Evolutionary conservation across 2,888 invertebrate genomes (phyloP), one percentile per base, ranked within the genome.

Genomic region (Aromia moschata): DNA sequence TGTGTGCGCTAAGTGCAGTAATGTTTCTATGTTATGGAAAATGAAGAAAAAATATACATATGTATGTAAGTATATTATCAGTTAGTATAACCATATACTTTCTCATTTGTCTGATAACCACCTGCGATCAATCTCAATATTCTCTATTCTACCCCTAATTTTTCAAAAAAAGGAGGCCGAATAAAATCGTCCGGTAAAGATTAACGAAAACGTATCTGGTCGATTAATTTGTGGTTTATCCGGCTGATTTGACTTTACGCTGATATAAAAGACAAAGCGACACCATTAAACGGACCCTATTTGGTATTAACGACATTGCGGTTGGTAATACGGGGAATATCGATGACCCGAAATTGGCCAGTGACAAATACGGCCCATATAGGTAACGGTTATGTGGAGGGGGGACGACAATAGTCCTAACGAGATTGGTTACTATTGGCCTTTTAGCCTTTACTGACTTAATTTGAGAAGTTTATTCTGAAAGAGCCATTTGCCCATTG

Each of bases 251-350:
- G 49, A 49, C 38, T 49, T 49, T 49, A 38, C 15, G 49, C 40
- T 52, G 44, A 58, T 52, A 61, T 62, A 65, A 58, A 65, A 60
- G 61, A 63, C 60, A 62, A 63, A 63, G 61, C 58, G 61, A 63
- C 60, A 60, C 60, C 65, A 63, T 63, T 65, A 65, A 63, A 56
- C 44, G 47, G 37, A 37, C 62, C 60, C 45, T 56, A 59, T 65
- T 61, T 56, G 57, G 57, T 61, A 59, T 65, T 51, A 52, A 55
- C 52, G 46, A 37, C 44, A 15, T 9, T 45, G 52, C 40, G 58
- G 52, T 53, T 52, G 20, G 52, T 56, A 52, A 53, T 31, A 37
- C 49, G 49, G 49, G 36, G 38, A 49, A 38, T 49, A 49, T 49
- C 49, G 18, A 38, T 49, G 49, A 38, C 38, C 38, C 37, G 20